These are phyloP conservation scores for Sarcophilus harrisii DNA, from an alignment of 2,797 vertebrate genomes.

Conservation along the genomic window DNA sequence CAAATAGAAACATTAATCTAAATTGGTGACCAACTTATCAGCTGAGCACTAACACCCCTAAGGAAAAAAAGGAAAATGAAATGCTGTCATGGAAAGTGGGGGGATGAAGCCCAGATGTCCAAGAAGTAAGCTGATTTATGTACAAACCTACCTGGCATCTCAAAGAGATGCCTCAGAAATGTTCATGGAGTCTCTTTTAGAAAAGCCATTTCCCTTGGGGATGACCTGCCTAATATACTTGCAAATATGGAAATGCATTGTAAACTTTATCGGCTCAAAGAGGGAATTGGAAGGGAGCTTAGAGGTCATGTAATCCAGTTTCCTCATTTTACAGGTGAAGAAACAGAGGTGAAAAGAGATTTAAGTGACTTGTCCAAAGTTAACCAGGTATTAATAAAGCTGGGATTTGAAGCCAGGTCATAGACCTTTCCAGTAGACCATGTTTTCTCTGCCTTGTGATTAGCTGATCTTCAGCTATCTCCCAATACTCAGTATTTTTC, in stretches of 20 bases:
- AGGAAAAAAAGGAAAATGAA: conserved; percentile 60
- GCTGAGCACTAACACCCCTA: conserved; percentile 71
- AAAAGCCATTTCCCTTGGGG: not conserved
- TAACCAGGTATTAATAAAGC: not conserved
- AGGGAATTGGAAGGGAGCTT: not conserved
- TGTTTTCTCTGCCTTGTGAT: not conserved
- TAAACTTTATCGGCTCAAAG: not conserved
- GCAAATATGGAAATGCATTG: not conserved
- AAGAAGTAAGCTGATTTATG: not conserved
- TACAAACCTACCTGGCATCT: not conserved
- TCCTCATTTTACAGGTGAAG: not conserved
- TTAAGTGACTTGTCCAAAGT: not conserved
- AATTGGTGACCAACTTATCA: conserved; percentile 74
- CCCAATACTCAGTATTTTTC: not conserved
- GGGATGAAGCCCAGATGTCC: not conserved
- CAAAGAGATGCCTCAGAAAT: not conserved
- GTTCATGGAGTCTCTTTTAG: not conserved
- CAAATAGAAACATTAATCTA: conserved; percentile 77
- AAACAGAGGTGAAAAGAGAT: not conserved
- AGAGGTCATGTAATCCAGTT: not conserved
- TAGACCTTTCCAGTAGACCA: not conserved
- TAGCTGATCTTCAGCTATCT: not conserved
- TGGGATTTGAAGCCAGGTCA: not conserved
- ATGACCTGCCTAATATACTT: not conserved
- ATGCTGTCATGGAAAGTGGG: conserved; percentile 44